Conservation (phyloP, 1,140 invertebrate species). For the Drosophila yakuba region DNA sequence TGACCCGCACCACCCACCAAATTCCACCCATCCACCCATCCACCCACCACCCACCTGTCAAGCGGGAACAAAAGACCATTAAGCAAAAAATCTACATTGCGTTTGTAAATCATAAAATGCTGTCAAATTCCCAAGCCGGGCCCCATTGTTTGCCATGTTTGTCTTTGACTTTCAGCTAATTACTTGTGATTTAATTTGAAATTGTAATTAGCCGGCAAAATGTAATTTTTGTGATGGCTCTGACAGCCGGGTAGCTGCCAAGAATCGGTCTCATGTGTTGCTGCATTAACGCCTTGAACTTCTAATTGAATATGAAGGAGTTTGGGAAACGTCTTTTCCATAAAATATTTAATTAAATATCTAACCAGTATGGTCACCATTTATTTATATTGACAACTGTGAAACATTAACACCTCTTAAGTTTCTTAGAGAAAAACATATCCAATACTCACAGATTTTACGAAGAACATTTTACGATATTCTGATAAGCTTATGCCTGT, state of each 20-base stretch:
- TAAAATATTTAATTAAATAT: too few species aligned
- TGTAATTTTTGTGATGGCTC: slow-evolving; percentile 76
- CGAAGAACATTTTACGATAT: too few species aligned
- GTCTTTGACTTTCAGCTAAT: slow-evolving; percentile 69
- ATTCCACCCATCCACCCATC: background rate
- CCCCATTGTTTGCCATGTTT: slow-evolving; percentile 34
- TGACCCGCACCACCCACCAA: background rate
- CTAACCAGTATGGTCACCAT: too few species aligned
- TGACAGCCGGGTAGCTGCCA: slow-evolving; percentile 49
- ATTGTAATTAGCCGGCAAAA: slow-evolving; percentile 82
- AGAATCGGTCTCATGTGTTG: slow-evolving; percentile 39
- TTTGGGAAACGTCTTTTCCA: too few species aligned
- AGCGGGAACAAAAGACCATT: slow-evolving; percentile 63
- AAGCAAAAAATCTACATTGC: slow-evolving; percentile 69
- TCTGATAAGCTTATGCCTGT: too few species aligned
- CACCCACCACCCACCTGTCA: slow-evolving; percentile 9
- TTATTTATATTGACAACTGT: too few species aligned
- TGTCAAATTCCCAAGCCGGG: slow-evolving; percentile 59
- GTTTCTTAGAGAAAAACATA: too few species aligned
- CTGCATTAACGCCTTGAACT: slow-evolving; percentile 53
- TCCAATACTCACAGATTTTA: too few species aligned
- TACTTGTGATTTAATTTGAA: slow-evolving; percentile 84
- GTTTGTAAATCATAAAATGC: slow-evolving; percentile 79
- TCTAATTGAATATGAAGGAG: too few species aligned
- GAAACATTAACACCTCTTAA: too few species aligned